Conservation (phyloP, 2,888 invertebrate genomes). For the Oscheius sp. region DNA sequence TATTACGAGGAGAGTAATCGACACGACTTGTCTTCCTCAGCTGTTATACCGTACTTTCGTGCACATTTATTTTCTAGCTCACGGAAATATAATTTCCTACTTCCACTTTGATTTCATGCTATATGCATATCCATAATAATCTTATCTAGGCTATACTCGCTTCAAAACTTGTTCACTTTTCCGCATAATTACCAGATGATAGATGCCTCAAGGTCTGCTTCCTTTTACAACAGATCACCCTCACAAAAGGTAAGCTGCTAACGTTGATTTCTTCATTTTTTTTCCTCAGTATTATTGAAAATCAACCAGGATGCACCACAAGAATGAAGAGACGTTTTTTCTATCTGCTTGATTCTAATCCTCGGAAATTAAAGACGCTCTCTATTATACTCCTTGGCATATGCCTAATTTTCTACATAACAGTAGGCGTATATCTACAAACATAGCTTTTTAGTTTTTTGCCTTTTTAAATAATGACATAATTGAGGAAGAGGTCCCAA, state of each 20-base stretch:
- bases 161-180: too few relatives aligned
- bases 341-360: neutral
- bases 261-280: neutral
- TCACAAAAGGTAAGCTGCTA: slow-evolving; percentile 2
- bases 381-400: neutral
- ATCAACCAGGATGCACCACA: neutral
- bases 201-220: slow-evolving; percentile 24
- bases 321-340: neutral
- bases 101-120: too few relatives aligned
- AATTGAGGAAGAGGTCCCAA: slow-evolving; percentile 9
- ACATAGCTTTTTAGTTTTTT: neutral
- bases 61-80: too few relatives aligned
- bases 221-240: slow-evolving; percentile 19
- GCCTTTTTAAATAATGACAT: neutral
- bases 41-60: too few relatives aligned
- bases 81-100: too few relatives aligned
- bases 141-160: too few relatives aligned
- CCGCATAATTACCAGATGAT: too few relatives aligned
- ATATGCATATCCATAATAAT: too few relatives aligned
- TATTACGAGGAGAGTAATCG: too few relatives aligned
- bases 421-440: neutral
- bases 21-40: too few relatives aligned
- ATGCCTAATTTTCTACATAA: neutral
- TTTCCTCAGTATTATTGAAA: slow-evolving; percentile 5
- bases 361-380: neutral